phyloP scores from a whole-genome alignment of 2,113 vertebrate genomes.

The Ailuropoda melanoleuca region DNA sequence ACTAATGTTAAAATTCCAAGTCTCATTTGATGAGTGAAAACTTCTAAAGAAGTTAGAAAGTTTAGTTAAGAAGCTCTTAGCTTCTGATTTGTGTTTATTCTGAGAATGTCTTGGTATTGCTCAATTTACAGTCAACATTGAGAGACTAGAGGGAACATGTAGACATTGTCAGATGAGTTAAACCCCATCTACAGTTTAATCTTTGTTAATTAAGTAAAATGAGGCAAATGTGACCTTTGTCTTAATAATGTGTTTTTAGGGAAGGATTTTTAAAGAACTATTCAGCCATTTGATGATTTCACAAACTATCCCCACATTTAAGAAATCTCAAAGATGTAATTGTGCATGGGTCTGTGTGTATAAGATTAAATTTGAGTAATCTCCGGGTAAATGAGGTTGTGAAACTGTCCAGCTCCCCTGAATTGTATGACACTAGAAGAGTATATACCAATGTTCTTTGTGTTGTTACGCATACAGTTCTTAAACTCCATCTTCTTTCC shows the following conservation, averaged over 20 bases:
- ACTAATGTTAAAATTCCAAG: neutral
- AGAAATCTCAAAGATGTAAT: neutral
- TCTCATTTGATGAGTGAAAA: neutral
- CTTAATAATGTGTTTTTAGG: neutral
- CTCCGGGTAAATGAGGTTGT: neutral
- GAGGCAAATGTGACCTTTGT: neutral
- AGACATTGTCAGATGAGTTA: neutral
- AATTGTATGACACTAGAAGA: neutral
- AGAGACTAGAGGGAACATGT: neutral
- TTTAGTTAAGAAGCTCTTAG: neutral
- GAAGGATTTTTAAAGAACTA: neutral
- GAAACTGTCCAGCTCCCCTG: neutral
- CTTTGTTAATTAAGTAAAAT: neutral
- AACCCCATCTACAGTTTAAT: neutral
- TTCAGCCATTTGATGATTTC: neutral
- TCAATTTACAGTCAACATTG: neutral
- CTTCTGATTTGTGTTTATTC: neutral
- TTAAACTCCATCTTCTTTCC: neutral
- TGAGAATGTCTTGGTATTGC: neutral
- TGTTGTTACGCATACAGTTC: neutral
- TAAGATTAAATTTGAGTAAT: neutral
- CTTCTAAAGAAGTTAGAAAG: neutral
- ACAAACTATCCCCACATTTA: neutral
- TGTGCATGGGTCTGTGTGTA: neutral
- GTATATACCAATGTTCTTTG: neutral